phyloP scores from a whole-genome alignment of 2,888 invertebrate genomes.

The Cerastoderma edule region DNA sequence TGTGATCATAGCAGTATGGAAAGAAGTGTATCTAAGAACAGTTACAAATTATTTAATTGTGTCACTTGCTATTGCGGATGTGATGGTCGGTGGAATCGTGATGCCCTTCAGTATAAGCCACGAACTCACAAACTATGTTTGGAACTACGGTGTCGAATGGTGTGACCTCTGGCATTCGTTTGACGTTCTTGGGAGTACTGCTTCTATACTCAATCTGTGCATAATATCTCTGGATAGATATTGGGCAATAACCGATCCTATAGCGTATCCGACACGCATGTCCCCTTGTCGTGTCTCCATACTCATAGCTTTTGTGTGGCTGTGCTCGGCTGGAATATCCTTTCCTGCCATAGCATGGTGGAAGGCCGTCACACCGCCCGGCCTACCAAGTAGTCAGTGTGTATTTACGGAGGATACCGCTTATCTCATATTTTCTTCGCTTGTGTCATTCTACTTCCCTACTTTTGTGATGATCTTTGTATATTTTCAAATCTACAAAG shows the following conservation, averaged over 20 bases:
- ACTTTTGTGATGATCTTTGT: constrained; percentile 99
- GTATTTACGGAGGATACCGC: constrained; percentile 98
- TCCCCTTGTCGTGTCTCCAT: constrained; percentile 93
- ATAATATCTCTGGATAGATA: constrained; percentile 98
- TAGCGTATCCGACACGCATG: constrained; percentile 98
- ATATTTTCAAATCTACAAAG: constrained; percentile 97
- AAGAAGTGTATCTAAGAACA: constrained; percentile 96
- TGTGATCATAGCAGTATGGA: constrained; percentile 95
- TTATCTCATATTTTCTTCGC: constrained; percentile 98
- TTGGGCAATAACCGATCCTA: constrained; percentile 99
- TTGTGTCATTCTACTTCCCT: constrained; percentile 98
- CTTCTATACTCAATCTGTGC: constrained; percentile 98
- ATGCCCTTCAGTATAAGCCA: constrained; percentile 92
- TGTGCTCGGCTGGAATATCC: constrained; percentile 97
- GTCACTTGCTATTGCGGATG: constrained; percentile 97
- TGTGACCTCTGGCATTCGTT: constrained; percentile 99
- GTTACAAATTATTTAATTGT: constrained; percentile 99
- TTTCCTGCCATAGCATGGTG: constrained; percentile 95
- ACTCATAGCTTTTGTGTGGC: constrained; percentile 97
- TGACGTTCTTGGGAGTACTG: constrained; percentile 98
- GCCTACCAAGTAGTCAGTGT: constrained; percentile 85
- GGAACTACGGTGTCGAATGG: constrained; percentile 98
- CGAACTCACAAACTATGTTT: constrained; percentile 84
- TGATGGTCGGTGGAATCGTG: constrained; percentile 97
- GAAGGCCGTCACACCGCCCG: constrained; percentile 85